phyloP scores from a whole-genome alignment of 2,888 invertebrate genomes.

The Drosophila suboccidentalis region DNA sequence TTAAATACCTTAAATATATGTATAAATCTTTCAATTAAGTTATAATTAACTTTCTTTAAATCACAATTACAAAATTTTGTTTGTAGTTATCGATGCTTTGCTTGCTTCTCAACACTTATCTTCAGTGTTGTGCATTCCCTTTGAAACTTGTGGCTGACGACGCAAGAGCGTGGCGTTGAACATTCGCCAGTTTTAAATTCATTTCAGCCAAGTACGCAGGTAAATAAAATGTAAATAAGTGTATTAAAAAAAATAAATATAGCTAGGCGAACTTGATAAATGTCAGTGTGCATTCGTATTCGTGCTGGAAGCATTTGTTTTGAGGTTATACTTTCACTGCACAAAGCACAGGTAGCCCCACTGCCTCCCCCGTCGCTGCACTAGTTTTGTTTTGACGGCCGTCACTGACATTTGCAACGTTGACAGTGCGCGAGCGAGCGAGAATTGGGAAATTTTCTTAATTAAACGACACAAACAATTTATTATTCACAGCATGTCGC shows the following conservation, averaged over 20 bases:
- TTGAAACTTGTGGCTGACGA: conserved; percentile 84
- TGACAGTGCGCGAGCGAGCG: conserved; percentile 59
- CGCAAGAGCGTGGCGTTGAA: conserved; percentile 84
- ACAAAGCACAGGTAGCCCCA: conserved; percentile 32
- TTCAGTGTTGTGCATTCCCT: conserved; percentile 72
- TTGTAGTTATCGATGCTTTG: conserved; percentile 7
- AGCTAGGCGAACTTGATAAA: not conserved
- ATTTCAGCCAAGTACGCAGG: conserved; percentile 73
- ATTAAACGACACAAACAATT: conserved; percentile 19
- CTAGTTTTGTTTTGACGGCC: conserved; percentile 72
- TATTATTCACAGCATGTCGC: conserved; percentile 87
- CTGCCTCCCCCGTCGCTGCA: conserved; percentile 45
- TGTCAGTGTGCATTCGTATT: conserved; percentile 17
- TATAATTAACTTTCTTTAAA: conserved; percentile 6
- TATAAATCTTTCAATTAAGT: not conserved
- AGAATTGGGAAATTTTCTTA: conserved; percentile 6
- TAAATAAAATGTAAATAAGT: conserved; percentile 46
- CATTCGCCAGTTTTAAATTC: conserved; percentile 74
- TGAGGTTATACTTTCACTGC: conserved; percentile 80
- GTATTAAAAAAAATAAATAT: conserved; percentile 6
- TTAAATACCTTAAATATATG: not conserved
- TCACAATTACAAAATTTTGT: not conserved
- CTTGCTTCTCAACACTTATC: conserved; percentile 23
- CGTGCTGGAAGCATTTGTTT: conserved; percentile 41
- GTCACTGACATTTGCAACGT: conserved; percentile 72